Evolutionary conservation across 2,797 vertebrate genomes (phyloP), one percentile per base, ranked within the genome.

Genomic region (Cossypha heuglini): DNA sequence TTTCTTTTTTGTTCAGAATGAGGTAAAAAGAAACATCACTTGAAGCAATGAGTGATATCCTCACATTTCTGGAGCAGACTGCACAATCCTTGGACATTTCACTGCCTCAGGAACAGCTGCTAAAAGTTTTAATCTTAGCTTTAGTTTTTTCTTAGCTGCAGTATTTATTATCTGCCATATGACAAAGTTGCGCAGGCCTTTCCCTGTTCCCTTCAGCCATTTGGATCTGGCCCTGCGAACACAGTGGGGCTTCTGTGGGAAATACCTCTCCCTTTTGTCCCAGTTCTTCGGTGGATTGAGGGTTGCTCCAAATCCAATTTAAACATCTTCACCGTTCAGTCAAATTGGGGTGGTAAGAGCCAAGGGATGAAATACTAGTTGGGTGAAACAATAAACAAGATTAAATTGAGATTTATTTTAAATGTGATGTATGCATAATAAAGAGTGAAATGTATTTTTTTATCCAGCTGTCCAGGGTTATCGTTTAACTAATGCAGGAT

Each of bases 381-480:
- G 46, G 1, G 2, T 75, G 10, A 59, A 71, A 9, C 5, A 77
- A 63, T 12, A 49, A 73, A 25, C 6, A 61, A 42, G 4, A 28
- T 40, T 62, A 45, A 81, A 51, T 8, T 29, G 29, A 62, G 10
- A 37, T 10, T 58, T 63, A 46, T 7, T 73, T 45, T 73, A 49
- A 40, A 51, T 8, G 14, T 58, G 4, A 11, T 45, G 0, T 63
- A 5, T 90, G 24, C 22, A 9, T 82, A 86, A 71, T 35, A 51
- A 29, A 10, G 9, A 84, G 15, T 72, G 0, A 77, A 63, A 57
- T 35, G 4, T 19, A 2, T 63, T 90, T 96, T 93, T 85, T 95
- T 45, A 33, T 84, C 29, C 81, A 99, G 99, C 97, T 97, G 99
- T 99, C 79, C 99, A 99, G 94, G 99, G 99, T 66, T 99, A 99